phyloP scores from a whole-genome alignment of 2,797 vertebrate species.

The Rhynchonycteris naso region DNA sequence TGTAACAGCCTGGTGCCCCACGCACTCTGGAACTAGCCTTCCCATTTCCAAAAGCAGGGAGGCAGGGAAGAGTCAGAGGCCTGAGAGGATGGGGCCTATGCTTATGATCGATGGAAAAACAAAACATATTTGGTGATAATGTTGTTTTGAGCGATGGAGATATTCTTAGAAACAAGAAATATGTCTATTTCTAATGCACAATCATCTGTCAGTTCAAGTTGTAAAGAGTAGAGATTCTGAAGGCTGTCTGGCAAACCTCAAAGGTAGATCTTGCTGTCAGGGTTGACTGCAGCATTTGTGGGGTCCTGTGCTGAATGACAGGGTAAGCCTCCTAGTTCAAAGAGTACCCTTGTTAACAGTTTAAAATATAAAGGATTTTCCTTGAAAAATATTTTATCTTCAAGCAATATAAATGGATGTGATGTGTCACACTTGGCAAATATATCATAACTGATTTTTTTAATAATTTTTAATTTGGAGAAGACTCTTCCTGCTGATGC shows the following conservation, averaged over 20 bases:
- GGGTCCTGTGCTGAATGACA: neutral
- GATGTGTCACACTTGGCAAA: neutral
- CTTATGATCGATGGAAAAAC: neutral
- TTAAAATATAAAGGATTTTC: neutral
- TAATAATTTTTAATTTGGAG: conserved; percentile 15
- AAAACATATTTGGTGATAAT: neutral
- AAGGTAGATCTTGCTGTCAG: neutral
- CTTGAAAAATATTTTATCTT: neutral
- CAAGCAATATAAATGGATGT: neutral
- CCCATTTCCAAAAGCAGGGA: neutral
- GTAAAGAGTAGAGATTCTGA: neutral
- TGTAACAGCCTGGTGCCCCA: neutral
- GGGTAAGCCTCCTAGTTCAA: neutral
- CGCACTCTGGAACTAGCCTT: neutral
- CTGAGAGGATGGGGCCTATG: neutral
- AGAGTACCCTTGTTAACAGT: neutral
- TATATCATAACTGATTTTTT: neutral
- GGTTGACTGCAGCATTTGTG: neutral
- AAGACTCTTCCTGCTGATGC: neutral
- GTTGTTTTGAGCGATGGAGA: neutral
- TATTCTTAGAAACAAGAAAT: conserved; percentile 19
- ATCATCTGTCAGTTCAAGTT: neutral
- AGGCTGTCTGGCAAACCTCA: neutral
- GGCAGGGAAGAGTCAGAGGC: neutral
- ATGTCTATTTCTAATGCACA: neutral